These are phyloP conservation scores for Callyntrura sp. DNA, from an alignment of 2,888 invertebrate genomes.

Conservation along the genomic window DNA sequence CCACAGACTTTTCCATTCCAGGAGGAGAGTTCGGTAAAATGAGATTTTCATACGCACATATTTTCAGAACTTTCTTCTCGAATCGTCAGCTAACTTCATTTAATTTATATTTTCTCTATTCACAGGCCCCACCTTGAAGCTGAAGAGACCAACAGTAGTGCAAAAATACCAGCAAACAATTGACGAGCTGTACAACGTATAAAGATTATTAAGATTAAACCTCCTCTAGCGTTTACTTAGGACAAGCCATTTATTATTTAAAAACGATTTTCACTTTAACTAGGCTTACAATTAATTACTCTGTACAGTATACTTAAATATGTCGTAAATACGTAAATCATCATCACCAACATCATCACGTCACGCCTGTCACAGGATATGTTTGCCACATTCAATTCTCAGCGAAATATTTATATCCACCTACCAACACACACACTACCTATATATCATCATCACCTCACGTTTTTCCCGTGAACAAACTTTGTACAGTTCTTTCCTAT, in stretches of 20 bases:
- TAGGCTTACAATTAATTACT: slow-evolving; percentile 33
- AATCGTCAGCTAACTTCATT: not conserved
- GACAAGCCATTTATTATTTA: slow-evolving; percentile 69
- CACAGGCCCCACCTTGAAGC: slow-evolving; percentile 95
- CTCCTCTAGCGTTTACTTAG: slow-evolving; percentile 54
- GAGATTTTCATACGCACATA: slow-evolving; percentile 81
- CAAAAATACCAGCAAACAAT: slow-evolving; percentile 90
- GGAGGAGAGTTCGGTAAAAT: slow-evolving; percentile 96
- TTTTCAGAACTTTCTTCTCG: not conserved
- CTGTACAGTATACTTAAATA: slow-evolving; percentile 48
- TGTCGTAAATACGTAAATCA: slow-evolving; percentile 34
- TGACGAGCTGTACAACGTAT: slow-evolving; percentile 75
- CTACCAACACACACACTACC: not conserved
- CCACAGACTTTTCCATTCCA: slow-evolving; percentile 93
- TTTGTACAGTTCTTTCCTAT: slow-evolving; percentile 55
- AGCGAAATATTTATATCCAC: not conserved
- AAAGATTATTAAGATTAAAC: slow-evolving; percentile 46
- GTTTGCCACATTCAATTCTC: not conserved
- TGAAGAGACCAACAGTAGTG: slow-evolving; percentile 92
- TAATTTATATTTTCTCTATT: slow-evolving; percentile 52
- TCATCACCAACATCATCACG: not conserved
- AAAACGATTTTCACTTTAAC: slow-evolving; percentile 69
- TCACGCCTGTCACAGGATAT: not conserved
- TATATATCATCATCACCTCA: slow-evolving; percentile 32
- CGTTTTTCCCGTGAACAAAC: slow-evolving; percentile 10